Conservation (phyloP, 2,888 invertebrate genomes). For the Amiota communis region DNA sequence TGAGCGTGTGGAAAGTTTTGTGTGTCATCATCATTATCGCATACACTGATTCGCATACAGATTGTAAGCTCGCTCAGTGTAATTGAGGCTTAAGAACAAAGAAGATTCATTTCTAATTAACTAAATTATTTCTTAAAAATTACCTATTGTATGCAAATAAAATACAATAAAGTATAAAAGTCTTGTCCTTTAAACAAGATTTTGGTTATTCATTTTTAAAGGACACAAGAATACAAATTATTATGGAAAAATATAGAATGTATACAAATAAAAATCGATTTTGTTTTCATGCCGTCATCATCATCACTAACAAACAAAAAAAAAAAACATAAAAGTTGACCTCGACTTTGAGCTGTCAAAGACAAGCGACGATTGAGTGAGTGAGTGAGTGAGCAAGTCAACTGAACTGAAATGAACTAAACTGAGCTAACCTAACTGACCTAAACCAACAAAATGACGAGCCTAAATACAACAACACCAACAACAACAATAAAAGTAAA, state of each 20-base stretch:
- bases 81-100: no score
- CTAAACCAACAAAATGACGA: constrained; percentile 65
- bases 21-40: no score
- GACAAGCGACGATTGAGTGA: constrained; percentile 48
- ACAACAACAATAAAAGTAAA: constrained; percentile 47
- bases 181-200: no score
- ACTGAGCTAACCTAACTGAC: constrained; percentile 62
- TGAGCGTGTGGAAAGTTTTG: no score
- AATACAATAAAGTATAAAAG: background rate
- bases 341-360: constrained; percentile 71
- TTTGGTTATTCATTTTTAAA: background rate
- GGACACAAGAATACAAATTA: background rate
- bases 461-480: constrained; percentile 49
- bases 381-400: background rate
- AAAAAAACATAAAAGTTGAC: constrained; percentile 64
- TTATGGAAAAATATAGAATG: background rate
- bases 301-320: background rate
- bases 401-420: constrained; percentile 8
- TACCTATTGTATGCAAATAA: background rate
- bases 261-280: constrained; percentile 26
- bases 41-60: no score
- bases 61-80: no score
- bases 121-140: no score
- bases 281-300: constrained; percentile 14
- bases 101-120: no score